Conservation (phyloP, 2,888 invertebrate genomes). For the Ametastegia equiseti region DNA sequence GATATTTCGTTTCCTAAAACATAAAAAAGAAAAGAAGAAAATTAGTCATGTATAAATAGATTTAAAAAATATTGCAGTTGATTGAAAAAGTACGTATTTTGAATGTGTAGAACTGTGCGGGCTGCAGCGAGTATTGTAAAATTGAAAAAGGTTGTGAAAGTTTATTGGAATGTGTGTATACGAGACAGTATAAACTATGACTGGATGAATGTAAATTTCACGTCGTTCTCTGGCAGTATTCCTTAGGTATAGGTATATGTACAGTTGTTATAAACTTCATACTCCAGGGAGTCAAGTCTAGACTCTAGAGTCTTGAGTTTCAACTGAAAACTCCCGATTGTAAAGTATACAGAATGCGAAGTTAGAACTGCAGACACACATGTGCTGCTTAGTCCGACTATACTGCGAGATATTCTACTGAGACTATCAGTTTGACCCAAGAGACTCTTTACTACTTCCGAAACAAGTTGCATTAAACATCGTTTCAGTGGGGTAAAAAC, state of each 20-base stretch:
- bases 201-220: neutral
- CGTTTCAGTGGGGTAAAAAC: neutral
- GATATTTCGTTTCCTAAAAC: neutral
- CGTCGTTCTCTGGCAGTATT: neutral
- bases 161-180: neutral
- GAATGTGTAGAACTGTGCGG: too few species aligned
- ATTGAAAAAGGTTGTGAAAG: neutral
- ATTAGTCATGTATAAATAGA: too few species aligned
- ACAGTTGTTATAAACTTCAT: constrained; percentile 14
- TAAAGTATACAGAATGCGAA: constrained; percentile 31
- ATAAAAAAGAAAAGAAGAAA: neutral
- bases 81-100: too few species aligned
- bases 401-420: constrained; percentile 37
- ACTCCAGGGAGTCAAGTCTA: constrained; percentile 22
- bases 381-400: constrained; percentile 19
- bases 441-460: constrained; percentile 31
- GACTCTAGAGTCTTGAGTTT: constrained; percentile 24
- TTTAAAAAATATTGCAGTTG: too few species aligned
- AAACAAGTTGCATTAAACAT: constrained; percentile 39
- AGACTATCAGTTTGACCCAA: constrained; percentile 18
- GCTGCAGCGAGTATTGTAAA: neutral
- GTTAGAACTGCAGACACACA: neutral
- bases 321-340: constrained; percentile 23
- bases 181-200: neutral
- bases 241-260: neutral